Percentiles rank a stretch among this genome's conserved stretches.
phyloP scores from a whole-genome alignment of 2,797 vertebrate genomes.

The Dromococcyx pavoninus region DNA sequence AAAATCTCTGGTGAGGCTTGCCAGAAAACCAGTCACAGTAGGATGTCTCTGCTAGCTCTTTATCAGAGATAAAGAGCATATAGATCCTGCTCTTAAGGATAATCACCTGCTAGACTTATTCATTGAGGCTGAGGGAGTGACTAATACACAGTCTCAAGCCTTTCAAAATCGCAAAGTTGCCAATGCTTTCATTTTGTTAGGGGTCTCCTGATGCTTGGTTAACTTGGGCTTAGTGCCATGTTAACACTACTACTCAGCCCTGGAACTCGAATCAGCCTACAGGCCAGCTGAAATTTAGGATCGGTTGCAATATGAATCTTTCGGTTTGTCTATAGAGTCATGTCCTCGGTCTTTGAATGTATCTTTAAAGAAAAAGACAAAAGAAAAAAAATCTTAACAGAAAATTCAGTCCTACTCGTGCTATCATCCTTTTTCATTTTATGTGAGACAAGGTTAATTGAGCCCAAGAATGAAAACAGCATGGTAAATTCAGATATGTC shows the following conservation, averaged over 20 bases:
- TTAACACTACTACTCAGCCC: neutral
- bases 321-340: neutral
- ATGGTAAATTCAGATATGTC: neutral
- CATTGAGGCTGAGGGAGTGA: neutral
- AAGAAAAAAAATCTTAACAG: neutral
- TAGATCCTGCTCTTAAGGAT: conserved; percentile 27
- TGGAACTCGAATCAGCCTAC: neutral
- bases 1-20: conserved; percentile 31
- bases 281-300: neutral
- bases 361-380: neutral
- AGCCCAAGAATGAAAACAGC: neutral
- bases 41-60: conserved; percentile 7
- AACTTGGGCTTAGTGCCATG: neutral
- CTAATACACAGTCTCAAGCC: neutral
- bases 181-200: neutral
- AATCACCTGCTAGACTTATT: conserved; percentile 51
- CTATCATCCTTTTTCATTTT: conserved; percentile 9
- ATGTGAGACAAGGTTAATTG: conserved; percentile 14
- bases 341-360: neutral
- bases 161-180: conserved; percentile 3
- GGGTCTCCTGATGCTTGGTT: neutral
- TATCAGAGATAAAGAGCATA: neutral
- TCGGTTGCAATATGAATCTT: neutral
- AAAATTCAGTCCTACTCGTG: neutral
- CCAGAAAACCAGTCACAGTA: conserved; percentile 16